These are phyloP conservation scores for Hipparchia sbordonii DNA, from an alignment of 2,888 invertebrate genomes.

Conservation along the genomic window DNA sequence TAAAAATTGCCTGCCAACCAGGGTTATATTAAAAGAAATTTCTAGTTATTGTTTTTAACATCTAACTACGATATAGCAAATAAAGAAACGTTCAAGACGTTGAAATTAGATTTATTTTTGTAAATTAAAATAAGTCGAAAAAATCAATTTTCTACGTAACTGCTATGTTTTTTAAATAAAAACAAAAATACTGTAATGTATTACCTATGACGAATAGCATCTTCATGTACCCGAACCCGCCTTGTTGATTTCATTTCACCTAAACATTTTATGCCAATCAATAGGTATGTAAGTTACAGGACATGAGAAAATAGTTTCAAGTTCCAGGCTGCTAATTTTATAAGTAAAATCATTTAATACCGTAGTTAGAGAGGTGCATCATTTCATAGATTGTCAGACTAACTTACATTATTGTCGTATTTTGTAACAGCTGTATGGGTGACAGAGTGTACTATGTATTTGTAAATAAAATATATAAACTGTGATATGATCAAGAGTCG, in stretches of 20 bases:
- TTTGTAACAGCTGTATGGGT: background rate
- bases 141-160: slow-evolving; percentile 56
- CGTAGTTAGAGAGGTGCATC: too few relatives aligned
- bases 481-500: background rate
- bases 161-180: slow-evolving; percentile 59
- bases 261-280: slow-evolving; percentile 79
- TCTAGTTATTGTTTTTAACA: slow-evolving; percentile 35
- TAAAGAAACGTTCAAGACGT: slow-evolving; percentile 32
- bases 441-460: background rate
- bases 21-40: slow-evolving; percentile 16
- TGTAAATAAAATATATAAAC: slow-evolving; percentile 1
- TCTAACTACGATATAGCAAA: slow-evolving; percentile 47
- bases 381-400: background rate
- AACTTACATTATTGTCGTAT: background rate
- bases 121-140: slow-evolving; percentile 37
- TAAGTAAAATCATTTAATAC: background rate
- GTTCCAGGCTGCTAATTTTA: background rate
- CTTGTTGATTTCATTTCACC: slow-evolving; percentile 82
- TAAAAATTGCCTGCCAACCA: slow-evolving; percentile 2
- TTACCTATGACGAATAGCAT: slow-evolving; percentile 82
- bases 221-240: slow-evolving; percentile 82
- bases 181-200: slow-evolving; percentile 57
- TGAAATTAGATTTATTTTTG: slow-evolving; percentile 36
- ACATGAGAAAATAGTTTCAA: background rate
- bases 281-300: slow-evolving; percentile 38